These are phyloP conservation scores for Haliclona indistincta DNA, from an alignment of 37 sponge, comb jelly and placozoan genomes.

Conservation along the genomic window DNA sequence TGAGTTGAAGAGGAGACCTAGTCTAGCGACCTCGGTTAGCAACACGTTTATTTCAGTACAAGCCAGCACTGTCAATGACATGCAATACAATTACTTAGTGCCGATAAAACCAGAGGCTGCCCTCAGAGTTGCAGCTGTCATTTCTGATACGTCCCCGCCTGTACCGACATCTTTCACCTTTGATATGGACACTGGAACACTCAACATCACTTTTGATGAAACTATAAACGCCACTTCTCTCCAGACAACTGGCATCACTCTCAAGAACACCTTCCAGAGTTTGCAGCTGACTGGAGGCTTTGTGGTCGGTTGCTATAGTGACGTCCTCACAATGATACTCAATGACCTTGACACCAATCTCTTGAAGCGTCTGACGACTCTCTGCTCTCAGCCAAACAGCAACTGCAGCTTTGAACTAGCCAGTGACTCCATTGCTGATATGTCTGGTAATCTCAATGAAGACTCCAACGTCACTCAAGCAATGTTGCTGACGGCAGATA, in stretches of 20 bases:
- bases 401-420: constrained; percentile 48
- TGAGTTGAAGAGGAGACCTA: constrained; percentile 69
- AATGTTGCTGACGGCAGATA: constrained; percentile 42
- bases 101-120: constrained; percentile 66
- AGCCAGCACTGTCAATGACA: constrained; percentile 81
- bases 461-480: not conserved
- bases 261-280: constrained; percentile 2
- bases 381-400: constrained; percentile 43
- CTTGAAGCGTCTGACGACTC: constrained; percentile 34
- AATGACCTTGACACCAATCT: constrained; percentile 79
- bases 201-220: constrained; percentile 85
- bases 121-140: constrained; percentile 25
- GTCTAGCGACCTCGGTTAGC: constrained; percentile 43
- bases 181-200: constrained; percentile 76
- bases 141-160: constrained; percentile 63
- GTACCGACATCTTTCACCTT: constrained; percentile 48
- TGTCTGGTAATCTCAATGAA: constrained; percentile 52
- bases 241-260: constrained; percentile 20
- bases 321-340: constrained; percentile 56
- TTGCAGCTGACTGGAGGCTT: constrained; percentile 78
- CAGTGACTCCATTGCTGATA: constrained; percentile 60
- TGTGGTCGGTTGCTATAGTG: constrained; percentile 64
- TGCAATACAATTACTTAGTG: constrained; percentile 79
- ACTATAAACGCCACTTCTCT: constrained; percentile 78
- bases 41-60: constrained; percentile 73